Conservation (phyloP, 2,113 vertebrate species). For the Zosterops pallidus region DNA sequence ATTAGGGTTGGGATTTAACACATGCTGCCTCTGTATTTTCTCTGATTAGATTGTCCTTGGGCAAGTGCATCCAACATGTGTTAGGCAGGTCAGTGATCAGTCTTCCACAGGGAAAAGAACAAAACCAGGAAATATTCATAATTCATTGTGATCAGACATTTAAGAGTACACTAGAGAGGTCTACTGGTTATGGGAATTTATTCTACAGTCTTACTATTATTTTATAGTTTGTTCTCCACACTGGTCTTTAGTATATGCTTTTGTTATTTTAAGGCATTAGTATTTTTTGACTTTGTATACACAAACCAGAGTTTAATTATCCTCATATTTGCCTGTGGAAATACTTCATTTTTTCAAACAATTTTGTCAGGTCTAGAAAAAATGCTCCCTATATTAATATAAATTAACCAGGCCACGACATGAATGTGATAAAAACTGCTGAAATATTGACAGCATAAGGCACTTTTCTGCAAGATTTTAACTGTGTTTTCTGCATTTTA, state of each 20-base stretch:
- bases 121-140: conserved; percentile 33
- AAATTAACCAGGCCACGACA: background rate
- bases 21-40: conserved; percentile 20
- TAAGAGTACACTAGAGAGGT: conserved; percentile 32
- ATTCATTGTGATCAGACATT: conserved; percentile 45
- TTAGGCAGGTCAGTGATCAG: conserved; percentile 32
- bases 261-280: background rate
- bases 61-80: conserved; percentile 1
- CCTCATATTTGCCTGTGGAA: background rate
- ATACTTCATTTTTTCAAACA: background rate
- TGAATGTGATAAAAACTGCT: background rate
- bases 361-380: background rate
- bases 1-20: conserved; percentile 60
- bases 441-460: background rate
- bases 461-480: background rate
- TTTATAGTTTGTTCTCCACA: background rate
- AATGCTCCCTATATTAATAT: background rate
- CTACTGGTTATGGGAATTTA: background rate
- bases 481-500: background rate
- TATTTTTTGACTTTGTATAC: background rate
- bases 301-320: background rate
- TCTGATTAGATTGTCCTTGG: conserved; percentile 62
- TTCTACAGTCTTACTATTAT: background rate
- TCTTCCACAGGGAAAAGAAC: conserved; percentile 29
- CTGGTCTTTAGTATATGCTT: background rate